Evolutionary conservation across 2,888 invertebrate species (phyloP).

Genomic region (Watsonalla binaria): DNA sequence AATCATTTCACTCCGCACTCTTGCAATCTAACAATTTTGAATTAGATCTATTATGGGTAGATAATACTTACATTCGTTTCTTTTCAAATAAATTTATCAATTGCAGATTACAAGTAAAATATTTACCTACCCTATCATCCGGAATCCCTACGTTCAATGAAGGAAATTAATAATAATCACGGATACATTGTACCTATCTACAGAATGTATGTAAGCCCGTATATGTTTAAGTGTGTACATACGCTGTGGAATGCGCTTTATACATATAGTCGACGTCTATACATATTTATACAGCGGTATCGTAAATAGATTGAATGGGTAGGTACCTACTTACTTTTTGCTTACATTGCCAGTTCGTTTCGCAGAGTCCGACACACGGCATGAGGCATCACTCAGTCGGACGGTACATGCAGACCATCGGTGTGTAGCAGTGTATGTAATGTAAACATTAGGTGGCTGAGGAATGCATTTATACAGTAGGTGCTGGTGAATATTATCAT

Average conservation of each 20-base stretch:
- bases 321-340: conserved; percentile 63
- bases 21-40: too few species aligned
- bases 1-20: too few species aligned
- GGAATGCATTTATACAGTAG: conserved; percentile 75
- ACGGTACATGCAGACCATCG: conserved; percentile 25
- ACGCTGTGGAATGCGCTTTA: conserved; percentile 70
- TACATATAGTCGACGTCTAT: conserved; percentile 53
- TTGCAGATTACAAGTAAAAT: too few species aligned
- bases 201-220: conserved; percentile 50
- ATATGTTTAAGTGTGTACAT: conserved; percentile 39
- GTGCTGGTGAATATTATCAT: conserved; percentile 77
- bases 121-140: too few species aligned
- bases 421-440: conserved; percentile 53
- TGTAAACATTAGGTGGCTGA: conserved; percentile 73
- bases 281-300: conserved; percentile 65
- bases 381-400: conserved; percentile 51
- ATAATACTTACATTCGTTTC: too few species aligned
- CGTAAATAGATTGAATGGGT: conserved; percentile 78
- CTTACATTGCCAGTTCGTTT: conserved; percentile 57
- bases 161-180: neutral
- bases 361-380: conserved; percentile 46
- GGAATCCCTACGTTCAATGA: too few species aligned
- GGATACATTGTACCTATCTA: conserved; percentile 29
- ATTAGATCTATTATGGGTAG: too few species aligned
- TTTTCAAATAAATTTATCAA: too few species aligned